Base-by-base conservation (phyloP, 1,140 invertebrate species). In the Conopomorpha cramerella region DNA sequence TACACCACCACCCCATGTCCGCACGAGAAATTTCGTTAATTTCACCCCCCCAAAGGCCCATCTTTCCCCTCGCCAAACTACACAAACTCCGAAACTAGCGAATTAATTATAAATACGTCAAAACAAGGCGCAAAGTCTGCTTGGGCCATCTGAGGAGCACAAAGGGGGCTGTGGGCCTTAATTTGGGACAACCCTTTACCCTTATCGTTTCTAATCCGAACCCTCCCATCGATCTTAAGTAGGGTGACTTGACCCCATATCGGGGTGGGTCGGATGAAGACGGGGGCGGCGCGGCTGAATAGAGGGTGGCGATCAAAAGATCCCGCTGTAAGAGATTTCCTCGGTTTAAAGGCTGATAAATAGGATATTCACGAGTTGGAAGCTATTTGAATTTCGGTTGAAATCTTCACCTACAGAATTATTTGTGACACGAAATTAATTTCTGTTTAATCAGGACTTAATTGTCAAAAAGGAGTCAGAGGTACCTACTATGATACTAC, bases 81-180 rank as follows among this genome's bases (percentile, higher is more conserved):
- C 63, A 59, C n/a, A n/a, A n/a, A 4, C 51, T 47, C 41, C 38
- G 45, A 64, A 74, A 74, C 70, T 73, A 73, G 56, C 68, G 62
- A 73, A 73, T 73, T 73, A 73, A 73, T 73, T 73, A 73, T 68
- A 67, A 70, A 71, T 45, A 59, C 61, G 70, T 73, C 68, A 71
- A 71, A 66, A 71, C 66, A 71, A 67, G 51, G 52, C 51, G 41
- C 55, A 56, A 61, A 67, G 57, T 63, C 65, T 46, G 46, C 47
- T 42, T 49, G 38, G 58, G 54, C 57, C 55, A 61, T 67, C 65
- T 70, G 65, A 70, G 60, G 61, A 51, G 51, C 51, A 70, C 64
- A 72, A 72, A 73, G 57, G 64, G 53, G 38, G 53, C n/a, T n/a
- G n/a, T n/a, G n/a, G n/a, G 49, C 51, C 58, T 55, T 64, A 65